A percentile compares a stretch with the other conserved stretches of the same genome.
Conservation (phyloP, 2,113 vertebrate species). For the Ramphastos sulfuratus region DNA sequence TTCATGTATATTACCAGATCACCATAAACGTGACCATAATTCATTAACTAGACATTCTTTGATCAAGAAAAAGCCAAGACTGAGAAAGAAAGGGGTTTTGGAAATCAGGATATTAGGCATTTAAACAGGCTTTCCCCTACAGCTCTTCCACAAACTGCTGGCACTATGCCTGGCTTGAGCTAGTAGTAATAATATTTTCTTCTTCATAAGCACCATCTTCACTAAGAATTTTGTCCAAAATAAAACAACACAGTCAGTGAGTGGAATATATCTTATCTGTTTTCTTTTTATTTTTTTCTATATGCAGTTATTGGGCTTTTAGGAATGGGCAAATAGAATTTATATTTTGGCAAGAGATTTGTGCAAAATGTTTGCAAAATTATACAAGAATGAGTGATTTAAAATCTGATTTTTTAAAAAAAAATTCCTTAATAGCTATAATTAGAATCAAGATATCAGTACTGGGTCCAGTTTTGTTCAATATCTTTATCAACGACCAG, state of each 20-base stretch:
- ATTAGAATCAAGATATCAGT: neutral
- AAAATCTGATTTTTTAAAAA: too few relatives aligned
- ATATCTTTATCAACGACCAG: too few relatives aligned
- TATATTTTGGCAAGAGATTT: neutral
- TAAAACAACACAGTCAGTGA: neutral
- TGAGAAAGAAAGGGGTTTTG: neutral
- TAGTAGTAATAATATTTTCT: neutral
- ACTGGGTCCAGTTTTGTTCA: too few relatives aligned
- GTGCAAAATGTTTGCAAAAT: neutral
- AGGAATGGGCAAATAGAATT: neutral
- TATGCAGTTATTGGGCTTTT: neutral
- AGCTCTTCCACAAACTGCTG: neutral
- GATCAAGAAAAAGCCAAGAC: neutral
- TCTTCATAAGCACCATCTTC: neutral
- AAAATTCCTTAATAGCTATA: neutral
- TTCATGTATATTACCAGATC: neutral
- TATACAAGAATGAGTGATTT: neutral
- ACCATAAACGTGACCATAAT: neutral
- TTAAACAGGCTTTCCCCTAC: neutral
- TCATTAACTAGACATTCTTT: neutral
- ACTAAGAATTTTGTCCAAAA: neutral
- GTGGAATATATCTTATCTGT: neutral
- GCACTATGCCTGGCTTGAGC: neutral
- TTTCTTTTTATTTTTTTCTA: neutral
- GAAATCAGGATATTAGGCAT: neutral